Conservation (phyloP, 1,140 invertebrate species). For the Drosophila tropicalis region DNA sequence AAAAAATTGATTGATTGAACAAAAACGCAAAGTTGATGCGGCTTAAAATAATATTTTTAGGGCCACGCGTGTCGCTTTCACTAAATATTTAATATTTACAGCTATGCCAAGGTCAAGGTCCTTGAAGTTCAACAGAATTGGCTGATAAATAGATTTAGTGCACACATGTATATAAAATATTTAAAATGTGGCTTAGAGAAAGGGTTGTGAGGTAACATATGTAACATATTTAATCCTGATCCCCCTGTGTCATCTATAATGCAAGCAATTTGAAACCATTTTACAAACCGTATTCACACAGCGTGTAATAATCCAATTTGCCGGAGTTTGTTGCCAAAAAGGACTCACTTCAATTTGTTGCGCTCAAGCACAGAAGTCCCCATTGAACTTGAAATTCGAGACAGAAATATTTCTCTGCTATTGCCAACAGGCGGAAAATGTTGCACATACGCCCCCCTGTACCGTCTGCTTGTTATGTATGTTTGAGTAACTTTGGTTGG, state of each 20-base stretch:
- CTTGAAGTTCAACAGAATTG: too few species aligned
- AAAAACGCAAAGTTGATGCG: not conserved
- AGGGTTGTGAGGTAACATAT: not conserved
- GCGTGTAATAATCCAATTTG: slow-evolving; percentile 31
- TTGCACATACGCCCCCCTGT: slow-evolving; percentile 64
- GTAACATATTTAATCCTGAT: not conserved
- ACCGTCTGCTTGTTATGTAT: not conserved
- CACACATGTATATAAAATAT: not conserved
- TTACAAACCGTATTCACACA: not conserved
- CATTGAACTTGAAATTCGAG: slow-evolving; percentile 48
- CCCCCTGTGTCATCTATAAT: not conserved
- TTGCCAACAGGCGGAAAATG: slow-evolving; percentile 44
- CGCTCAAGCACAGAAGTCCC: slow-evolving; percentile 35
- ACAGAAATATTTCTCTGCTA: slow-evolving; percentile 16
- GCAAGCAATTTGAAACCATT: not conserved
- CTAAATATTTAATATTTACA: not conserved
- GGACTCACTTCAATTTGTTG: slow-evolving; percentile 40
- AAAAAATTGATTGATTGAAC: not conserved
- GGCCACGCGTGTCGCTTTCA: not conserved
- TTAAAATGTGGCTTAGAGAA: not conserved
- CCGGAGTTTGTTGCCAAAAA: slow-evolving; percentile 14
- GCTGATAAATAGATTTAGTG: too few species aligned
- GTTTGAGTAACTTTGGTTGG: slow-evolving; percentile 32
- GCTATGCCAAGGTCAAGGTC: not conserved
- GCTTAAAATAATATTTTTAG: not conserved